Conservation (phyloP, 2,797 vertebrate species). For the Falco novaeseelandiae region DNA sequence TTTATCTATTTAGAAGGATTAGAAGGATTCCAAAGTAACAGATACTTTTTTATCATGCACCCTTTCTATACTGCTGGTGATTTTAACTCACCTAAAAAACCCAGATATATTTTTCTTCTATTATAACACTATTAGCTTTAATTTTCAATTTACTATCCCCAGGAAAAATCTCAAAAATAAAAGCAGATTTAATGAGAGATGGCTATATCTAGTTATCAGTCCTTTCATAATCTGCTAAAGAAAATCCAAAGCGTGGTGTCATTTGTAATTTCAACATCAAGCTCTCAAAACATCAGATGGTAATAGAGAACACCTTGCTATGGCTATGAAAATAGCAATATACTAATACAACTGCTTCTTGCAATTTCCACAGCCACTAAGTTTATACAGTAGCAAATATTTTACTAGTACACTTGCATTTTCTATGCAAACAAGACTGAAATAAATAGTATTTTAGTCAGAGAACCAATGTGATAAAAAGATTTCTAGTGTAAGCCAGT, state of each 20-base stretch:
- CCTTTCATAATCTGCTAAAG: not conserved
- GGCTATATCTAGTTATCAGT: not conserved
- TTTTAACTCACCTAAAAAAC: not conserved
- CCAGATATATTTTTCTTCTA: not conserved
- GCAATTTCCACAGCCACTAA: not conserved
- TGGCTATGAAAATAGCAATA: accelerated
- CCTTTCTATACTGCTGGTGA: not conserved
- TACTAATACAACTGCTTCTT: not conserved
- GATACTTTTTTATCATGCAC: not conserved
- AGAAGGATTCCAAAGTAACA: not conserved
- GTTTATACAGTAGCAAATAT: accelerated
- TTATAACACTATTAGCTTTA: not conserved
- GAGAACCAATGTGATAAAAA: not conserved
- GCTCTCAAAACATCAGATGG: not conserved
- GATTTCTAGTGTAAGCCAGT: not conserved
- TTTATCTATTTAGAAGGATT: not conserved
- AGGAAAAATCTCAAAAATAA: not conserved
- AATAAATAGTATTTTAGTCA: not conserved
- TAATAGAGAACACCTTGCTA: not conserved
- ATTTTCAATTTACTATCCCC: not conserved
- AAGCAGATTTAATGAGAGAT: not conserved
- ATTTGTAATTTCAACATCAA: not conserved
- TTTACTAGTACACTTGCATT: not conserved
- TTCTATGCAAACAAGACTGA: not conserved
- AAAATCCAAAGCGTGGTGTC: not conserved